Evolutionary conservation across 2,888 invertebrate genomes (phyloP), one percentile per base, ranked within the genome.

Genomic region (Helicoverpa assulta): DNA sequence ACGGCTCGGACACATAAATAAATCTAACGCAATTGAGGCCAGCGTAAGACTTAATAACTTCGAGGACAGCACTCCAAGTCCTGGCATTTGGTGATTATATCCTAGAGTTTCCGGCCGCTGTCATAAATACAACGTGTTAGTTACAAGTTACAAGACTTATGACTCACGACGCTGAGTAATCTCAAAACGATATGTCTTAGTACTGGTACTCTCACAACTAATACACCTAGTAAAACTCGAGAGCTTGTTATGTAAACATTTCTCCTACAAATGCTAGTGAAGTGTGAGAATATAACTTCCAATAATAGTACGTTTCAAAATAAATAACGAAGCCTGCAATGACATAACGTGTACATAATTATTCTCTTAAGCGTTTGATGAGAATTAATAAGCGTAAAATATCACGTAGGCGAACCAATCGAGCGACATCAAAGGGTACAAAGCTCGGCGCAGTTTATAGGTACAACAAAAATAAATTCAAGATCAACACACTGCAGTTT

Each of bases 131-230:
- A 86, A 73, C 76, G 74, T 84, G 86, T 83, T 83, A 82, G 84
- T 87, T 88, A 84, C 83, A 84, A 82, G 84, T 87, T 88, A 84
- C 83, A 84, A 85, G 82, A 88, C 83, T 80, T 84, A 85, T 92
- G 92, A 94, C 84, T 94, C 93, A 93, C 79, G 80, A 82, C 70
- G 77, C 88, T 87, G 88, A 90, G 88, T 88, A 88, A 89, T 87
- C 85, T 89, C 81, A 72, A 85, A 80, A 78, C 85, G 82, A 86
- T 80, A 85, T 78, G 69, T 78, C 63, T 67, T 71, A 68, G 59
- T 80, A 66, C 67, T 66, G 66, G 59, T 80, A 65, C 67, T 66
- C 62, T 58, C 33, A 53, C 40, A 52, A 59, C 62, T 58, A 72
- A 40, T 47, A 55, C 67, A 40, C 12, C 40, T 78, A 79, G 84